Evolutionary conservation across 2,888 invertebrate species (phyloP).

Genomic region (Diaprepes abbreviatus): DNA sequence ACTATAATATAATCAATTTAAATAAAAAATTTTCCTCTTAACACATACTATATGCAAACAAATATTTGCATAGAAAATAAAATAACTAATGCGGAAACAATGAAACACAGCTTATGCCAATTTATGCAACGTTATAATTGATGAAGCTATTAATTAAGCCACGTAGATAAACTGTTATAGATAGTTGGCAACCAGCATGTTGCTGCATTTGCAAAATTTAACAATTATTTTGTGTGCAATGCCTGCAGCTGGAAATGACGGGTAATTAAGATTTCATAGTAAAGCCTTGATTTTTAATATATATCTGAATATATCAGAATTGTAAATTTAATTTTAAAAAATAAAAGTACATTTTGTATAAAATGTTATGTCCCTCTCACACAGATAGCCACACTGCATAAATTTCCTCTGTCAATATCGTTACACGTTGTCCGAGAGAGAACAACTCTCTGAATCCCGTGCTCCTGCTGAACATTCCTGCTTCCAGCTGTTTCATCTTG

Average conservation of each 20-base stretch:
- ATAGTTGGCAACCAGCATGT: conserved; percentile 2
- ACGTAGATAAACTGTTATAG: conserved; percentile 28
- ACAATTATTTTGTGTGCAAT: background rate
- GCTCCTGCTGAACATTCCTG: too few relatives aligned
- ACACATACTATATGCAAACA: background rate
- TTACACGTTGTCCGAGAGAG: too few relatives aligned
- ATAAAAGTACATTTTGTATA: too few relatives aligned
- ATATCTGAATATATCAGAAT: too few relatives aligned
- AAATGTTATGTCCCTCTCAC: too few relatives aligned
- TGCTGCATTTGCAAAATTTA: conserved; percentile 9
- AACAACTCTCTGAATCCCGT: too few relatives aligned
- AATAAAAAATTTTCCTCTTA: background rate
- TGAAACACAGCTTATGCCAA: conserved; percentile 16
- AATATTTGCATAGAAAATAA: too few relatives aligned
- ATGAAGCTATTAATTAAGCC: conserved; percentile 29
- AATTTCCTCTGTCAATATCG: too few relatives aligned
- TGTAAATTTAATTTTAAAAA: too few relatives aligned
- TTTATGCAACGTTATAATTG: conserved; percentile 25
- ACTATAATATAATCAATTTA: background rate
- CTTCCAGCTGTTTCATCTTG: too few relatives aligned
- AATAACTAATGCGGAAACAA: conserved; percentile 19
- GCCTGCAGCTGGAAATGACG: background rate
- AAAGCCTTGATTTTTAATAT: background rate
- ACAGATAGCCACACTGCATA: too few relatives aligned
- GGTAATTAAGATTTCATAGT: background rate